Conservation (phyloP, 2,797 vertebrate genomes). For the Vipera latastei region DNA sequence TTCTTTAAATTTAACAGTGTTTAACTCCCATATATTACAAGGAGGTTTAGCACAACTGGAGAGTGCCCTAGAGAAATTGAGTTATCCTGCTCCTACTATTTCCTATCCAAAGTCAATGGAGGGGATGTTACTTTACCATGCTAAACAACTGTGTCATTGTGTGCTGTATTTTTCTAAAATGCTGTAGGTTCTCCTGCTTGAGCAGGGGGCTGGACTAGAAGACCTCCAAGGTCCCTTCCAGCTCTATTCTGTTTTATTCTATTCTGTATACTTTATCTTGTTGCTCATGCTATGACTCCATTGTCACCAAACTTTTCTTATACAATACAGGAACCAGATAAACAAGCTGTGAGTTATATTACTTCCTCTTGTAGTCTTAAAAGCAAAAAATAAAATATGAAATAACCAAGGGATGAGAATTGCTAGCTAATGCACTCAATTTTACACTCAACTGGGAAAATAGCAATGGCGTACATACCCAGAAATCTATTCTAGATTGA, state of each 20-base stretch:
- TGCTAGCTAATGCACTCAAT: background rate
- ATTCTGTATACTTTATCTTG: background rate
- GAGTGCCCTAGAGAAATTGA: background rate
- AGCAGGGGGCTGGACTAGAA: too few relatives aligned
- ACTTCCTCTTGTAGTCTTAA: background rate
- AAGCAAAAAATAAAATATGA: background rate
- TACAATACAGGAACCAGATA: background rate
- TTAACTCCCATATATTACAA: too few relatives aligned
- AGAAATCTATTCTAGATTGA: background rate
- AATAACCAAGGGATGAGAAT: background rate
- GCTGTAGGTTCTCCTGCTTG: too few relatives aligned
- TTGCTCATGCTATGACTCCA: background rate
- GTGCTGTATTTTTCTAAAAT: background rate
- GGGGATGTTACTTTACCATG: background rate
- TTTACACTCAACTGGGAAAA: background rate
- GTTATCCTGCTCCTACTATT: background rate
- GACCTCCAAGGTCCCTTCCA: too few relatives aligned
- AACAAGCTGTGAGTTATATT: background rate
- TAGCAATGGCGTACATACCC: background rate
- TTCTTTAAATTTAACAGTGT: too few relatives aligned
- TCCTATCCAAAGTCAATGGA: background rate
- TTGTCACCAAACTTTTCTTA: background rate
- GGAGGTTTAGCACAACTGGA: background rate
- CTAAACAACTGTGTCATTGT: background rate
- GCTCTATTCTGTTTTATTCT: too few relatives aligned